Conservation (phyloP, 2,888 invertebrate genomes). For the Biston betularia region DNA sequence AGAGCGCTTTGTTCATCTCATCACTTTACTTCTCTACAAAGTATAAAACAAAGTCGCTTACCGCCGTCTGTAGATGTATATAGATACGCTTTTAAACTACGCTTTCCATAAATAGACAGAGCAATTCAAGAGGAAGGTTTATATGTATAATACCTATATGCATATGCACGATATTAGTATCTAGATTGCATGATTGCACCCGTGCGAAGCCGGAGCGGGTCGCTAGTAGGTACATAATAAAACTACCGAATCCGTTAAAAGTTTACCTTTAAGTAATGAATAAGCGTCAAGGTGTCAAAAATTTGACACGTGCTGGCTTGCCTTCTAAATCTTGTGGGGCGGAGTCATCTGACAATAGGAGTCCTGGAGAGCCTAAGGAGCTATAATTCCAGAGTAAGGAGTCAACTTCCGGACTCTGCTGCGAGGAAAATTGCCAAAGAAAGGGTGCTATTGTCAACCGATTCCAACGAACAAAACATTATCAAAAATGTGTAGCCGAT, state of each 20-base stretch:
- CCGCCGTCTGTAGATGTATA: too few species aligned
- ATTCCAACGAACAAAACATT: conserved; percentile 81
- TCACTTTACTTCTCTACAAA: too few species aligned
- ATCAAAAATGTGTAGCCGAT: conserved; percentile 82
- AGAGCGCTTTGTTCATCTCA: too few species aligned
- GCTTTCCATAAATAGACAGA: too few species aligned
- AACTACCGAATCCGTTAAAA: conserved; percentile 36
- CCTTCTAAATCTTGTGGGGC: conserved; percentile 71
- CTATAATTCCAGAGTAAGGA: conserved; percentile 77
- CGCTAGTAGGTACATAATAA: conserved; percentile 2
- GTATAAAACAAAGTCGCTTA: too few species aligned
- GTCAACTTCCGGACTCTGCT: conserved; percentile 81
- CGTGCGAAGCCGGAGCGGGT: too few species aligned
- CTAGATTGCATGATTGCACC: too few species aligned
- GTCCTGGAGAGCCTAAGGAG: conserved; percentile 76
- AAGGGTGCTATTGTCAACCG: conserved; percentile 85
- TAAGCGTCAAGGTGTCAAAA: conserved; percentile 55
- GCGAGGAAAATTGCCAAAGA: conserved; percentile 82
- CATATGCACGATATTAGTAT: too few species aligned
- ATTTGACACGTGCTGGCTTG: conserved; percentile 77
- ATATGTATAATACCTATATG: too few species aligned
- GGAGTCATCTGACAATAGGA: conserved; percentile 77
- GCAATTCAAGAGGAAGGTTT: too few species aligned
- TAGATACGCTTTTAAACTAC: too few species aligned
- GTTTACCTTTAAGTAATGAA: conserved; percentile 23